Percentiles rank a stretch among this genome's conserved stretches.
Evolutionary conservation across 2,797 vertebrate species (phyloP).

Genomic region (Peromyscus attwateri): DNA sequence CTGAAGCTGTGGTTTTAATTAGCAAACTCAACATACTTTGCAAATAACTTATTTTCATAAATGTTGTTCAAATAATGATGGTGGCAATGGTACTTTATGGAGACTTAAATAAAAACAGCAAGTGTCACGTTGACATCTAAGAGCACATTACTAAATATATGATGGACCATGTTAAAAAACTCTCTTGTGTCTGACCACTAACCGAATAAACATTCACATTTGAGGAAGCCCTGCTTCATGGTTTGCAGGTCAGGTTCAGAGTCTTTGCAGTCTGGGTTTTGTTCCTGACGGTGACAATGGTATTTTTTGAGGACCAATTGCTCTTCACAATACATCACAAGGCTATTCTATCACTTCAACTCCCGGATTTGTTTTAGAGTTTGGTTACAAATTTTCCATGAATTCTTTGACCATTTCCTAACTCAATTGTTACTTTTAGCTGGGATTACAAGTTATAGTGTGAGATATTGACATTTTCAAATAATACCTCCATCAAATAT

Average conservation of each 20-base stretch:
- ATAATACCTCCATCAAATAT: neutral
- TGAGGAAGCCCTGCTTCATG: neutral
- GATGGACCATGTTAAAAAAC: neutral
- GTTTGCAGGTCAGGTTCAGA: neutral
- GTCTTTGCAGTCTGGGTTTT: neutral
- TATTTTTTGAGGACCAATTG: neutral
- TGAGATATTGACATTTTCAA: conserved; percentile 2
- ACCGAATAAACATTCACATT: neutral
- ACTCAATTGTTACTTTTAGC: conserved; percentile 7
- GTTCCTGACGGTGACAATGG: neutral
- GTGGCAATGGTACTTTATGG: neutral
- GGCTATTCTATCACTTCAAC: neutral
- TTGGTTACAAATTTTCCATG: conserved; percentile 30
- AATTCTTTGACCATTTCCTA: neutral
- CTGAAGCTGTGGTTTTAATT: conserved; percentile 50
- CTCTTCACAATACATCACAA: neutral
- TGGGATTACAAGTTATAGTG: neutral
- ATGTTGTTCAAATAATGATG: conserved; percentile 3
- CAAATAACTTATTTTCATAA: conserved; percentile 47
- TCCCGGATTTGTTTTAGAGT: neutral
- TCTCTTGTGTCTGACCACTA: neutral
- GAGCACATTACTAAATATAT: neutral
- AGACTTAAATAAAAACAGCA: conserved; percentile 2
- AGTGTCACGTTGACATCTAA: neutral
- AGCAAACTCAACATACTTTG: conserved; percentile 33